These are phyloP conservation scores for Rostratula benghalensis DNA, from an alignment of 2,113 vertebrate genomes.

Conservation along the genomic window DNA sequence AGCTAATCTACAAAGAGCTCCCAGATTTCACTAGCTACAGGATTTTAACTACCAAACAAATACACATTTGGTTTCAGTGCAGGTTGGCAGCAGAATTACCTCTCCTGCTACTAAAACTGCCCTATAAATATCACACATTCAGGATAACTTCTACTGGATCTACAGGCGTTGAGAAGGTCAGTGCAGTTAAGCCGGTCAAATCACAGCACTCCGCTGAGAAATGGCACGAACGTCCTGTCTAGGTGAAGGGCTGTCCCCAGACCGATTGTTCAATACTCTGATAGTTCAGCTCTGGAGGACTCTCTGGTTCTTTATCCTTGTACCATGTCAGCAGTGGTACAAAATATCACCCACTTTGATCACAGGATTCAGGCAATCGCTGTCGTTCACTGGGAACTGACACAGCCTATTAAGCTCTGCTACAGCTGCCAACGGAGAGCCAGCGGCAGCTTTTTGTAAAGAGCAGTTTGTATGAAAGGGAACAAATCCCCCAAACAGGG, in stretches of 20 bases:
- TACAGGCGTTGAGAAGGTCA: slow-evolving; percentile 18
- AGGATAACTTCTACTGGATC: not conserved
- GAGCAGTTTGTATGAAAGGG: not conserved
- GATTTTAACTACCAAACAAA: slow-evolving; percentile 42
- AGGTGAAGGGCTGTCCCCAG: not conserved
- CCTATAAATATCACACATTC: slow-evolving; percentile 17
- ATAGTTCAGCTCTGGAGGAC: slow-evolving; percentile 19
- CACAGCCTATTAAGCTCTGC: not conserved
- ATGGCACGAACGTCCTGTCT: not conserved
- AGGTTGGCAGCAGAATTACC: slow-evolving; percentile 32
- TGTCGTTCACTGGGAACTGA: not conserved
- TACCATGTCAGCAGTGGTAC: not conserved
- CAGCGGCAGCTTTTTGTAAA: not conserved
- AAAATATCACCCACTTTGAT: not conserved
- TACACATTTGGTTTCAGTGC: not conserved
- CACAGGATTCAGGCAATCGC: not conserved
- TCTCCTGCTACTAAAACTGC: slow-evolving; percentile 26
- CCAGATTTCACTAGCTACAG: not conserved
- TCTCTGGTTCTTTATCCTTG: not conserved
- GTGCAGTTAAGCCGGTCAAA: slow-evolving; percentile 20
- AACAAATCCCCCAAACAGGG: not conserved
- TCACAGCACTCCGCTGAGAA: slow-evolving; percentile 58
- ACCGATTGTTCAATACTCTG: not conserved
- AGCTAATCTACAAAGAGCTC: not conserved
- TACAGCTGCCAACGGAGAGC: not conserved